phyloP scores from a whole-genome alignment of 2,888 invertebrate species.

The Tipula helvola region DNA sequence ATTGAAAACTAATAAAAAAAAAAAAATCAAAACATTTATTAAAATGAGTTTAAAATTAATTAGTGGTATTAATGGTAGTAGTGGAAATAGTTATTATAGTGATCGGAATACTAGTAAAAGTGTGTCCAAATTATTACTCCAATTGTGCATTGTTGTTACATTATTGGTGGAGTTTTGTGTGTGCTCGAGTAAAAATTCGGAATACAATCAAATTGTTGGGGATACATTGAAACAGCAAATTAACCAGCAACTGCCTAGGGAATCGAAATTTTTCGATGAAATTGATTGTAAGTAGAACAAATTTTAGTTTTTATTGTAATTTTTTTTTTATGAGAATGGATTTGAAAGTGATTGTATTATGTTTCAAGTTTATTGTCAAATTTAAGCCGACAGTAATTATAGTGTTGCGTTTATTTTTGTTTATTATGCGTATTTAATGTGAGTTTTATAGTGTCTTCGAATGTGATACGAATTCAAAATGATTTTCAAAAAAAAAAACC shows the following conservation, averaged over 20 bases:
- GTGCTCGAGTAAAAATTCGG: background rate
- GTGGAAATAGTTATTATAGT: background rate
- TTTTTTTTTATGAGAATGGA: no score
- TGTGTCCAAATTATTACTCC: background rate
- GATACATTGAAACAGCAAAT: constrained; percentile 28
- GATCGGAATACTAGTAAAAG: background rate
- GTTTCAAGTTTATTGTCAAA: background rate
- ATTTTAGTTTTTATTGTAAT: background rate
- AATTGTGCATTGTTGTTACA: background rate
- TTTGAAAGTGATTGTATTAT: background rate
- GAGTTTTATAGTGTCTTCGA: no score
- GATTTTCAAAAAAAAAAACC: no score
- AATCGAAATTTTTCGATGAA: constrained; percentile 56
- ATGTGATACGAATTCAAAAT: no score
- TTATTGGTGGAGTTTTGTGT: background rate
- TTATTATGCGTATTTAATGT: no score
- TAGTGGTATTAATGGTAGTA: background rate
- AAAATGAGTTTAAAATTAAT: background rate
- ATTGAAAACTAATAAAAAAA: background rate
- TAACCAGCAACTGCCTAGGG: constrained; percentile 30
- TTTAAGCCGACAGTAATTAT: no score
- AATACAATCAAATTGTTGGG: constrained; percentile 6
- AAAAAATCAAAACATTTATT: background rate
- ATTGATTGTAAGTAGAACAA: constrained; percentile 48
- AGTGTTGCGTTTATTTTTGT: background rate